A percentile compares a stretch with the other conserved stretches of the same genome.
Evolutionary conservation across 2,113 vertebrate genomes (phyloP).

Genomic region (Bucco capensis): DNA sequence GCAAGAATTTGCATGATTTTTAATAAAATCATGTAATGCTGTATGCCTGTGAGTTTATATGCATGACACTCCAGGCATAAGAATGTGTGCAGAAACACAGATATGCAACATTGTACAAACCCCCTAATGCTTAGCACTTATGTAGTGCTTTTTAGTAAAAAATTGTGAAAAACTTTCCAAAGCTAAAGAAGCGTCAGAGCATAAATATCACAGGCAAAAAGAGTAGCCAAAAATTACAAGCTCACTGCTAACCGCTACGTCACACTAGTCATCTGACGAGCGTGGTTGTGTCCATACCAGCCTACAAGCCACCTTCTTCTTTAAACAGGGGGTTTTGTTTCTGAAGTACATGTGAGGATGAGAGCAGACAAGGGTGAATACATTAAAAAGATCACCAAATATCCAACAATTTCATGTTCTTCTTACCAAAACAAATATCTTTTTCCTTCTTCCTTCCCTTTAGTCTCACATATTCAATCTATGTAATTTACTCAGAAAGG

Average conservation of each 20-base stretch:
- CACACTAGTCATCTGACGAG: not conserved
- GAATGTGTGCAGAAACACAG: not conserved
- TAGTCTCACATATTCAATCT: not conserved
- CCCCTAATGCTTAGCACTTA: not conserved
- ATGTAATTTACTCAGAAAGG: not conserved
- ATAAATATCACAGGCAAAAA: not conserved
- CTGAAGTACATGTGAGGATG: fast-evolving
- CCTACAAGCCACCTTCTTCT: not conserved
- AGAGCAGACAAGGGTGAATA: not conserved
- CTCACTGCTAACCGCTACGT: not conserved
- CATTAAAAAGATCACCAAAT: not conserved
- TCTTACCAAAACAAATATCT: not conserved
- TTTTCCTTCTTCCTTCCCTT: not conserved
- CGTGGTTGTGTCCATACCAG: not conserved
- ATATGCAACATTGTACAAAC: fast-evolving
- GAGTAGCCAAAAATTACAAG: not conserved
- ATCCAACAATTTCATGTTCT: not conserved
- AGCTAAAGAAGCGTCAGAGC: not conserved
- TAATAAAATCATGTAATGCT: not conserved
- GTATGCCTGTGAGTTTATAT: not conserved
- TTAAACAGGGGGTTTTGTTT: not conserved
- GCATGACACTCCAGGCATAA: not conserved
- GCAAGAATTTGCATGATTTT: not conserved
- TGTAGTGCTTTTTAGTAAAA: fast-evolving
- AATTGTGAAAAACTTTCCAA: not conserved